Conservation (phyloP, 2,113 vertebrate genomes). For the Stegastes partitus region DNA sequence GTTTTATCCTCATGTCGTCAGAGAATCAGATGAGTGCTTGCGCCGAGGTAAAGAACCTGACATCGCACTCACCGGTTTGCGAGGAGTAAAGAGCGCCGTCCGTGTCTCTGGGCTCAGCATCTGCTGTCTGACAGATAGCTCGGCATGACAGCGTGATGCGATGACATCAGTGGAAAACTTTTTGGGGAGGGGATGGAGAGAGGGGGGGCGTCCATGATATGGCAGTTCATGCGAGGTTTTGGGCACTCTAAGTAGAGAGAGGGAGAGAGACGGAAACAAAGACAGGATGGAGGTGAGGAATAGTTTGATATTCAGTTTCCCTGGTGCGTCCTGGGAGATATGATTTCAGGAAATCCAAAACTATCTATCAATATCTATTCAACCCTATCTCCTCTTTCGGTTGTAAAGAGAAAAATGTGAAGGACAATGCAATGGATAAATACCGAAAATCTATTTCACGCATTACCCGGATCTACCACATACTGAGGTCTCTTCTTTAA, state of each 20-base stretch:
- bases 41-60: constrained; percentile 48
- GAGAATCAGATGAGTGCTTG: constrained; percentile 61
- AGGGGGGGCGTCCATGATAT: constrained; percentile 26
- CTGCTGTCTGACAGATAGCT: constrained; percentile 47
- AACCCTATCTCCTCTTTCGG: constrained; percentile 69
- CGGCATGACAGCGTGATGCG: constrained; percentile 15
- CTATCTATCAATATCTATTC: constrained; percentile 78
- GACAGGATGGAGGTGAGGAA: constrained; percentile 52
- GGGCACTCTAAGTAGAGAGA: constrained; percentile 20
- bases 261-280: constrained; percentile 39
- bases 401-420: constrained; percentile 71
- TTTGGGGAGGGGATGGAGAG: not conserved
- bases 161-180: constrained; percentile 62
- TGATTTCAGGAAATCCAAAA: constrained; percentile 79
- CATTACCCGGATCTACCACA: constrained; percentile 26
- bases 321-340: constrained; percentile 79
- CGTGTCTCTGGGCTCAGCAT: constrained; percentile 52
- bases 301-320: constrained; percentile 75
- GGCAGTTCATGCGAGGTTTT: constrained; percentile 52
- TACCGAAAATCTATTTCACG: constrained; percentile 33
- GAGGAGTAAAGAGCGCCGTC: constrained; percentile 13
- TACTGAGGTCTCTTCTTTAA: constrained; percentile 12
- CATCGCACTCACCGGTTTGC: constrained; percentile 37
- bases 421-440: constrained; percentile 60
- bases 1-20: constrained; percentile 44